phyloP scores from a whole-genome alignment of 2,888 invertebrate genomes.

The Nemotelus pantherinus region DNA sequence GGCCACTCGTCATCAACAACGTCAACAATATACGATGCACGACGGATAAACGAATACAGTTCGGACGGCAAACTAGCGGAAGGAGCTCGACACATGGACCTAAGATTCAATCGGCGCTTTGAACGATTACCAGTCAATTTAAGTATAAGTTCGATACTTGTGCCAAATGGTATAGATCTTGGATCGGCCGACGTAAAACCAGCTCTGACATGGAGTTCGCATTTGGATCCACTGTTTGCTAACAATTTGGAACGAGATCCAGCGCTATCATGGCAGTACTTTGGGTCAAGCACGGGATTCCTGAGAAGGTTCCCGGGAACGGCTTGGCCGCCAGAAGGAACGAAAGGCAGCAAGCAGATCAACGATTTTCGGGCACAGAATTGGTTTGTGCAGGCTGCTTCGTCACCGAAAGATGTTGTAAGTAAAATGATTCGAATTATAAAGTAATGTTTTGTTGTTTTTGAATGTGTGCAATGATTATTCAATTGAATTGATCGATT shows the following conservation, averaged over 20 bases:
- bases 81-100: slow-evolving; percentile 75
- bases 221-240: slow-evolving; percentile 87
- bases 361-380: slow-evolving; percentile 94
- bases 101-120: slow-evolving; percentile 83
- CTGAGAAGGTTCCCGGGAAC: slow-evolving; percentile 96
- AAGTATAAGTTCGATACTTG: slow-evolving; percentile 86
- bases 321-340: slow-evolving; percentile 85
- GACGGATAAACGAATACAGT: slow-evolving; percentile 81
- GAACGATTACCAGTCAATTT: slow-evolving; percentile 86
- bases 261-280: slow-evolving; percentile 97
- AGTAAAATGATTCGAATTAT: slow-evolving; percentile 51
- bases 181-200: slow-evolving; percentile 79
- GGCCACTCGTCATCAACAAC: slow-evolving; percentile 68
- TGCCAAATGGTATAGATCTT: slow-evolving; percentile 70
- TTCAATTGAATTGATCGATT: no score
- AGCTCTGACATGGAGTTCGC: slow-evolving; percentile 94
- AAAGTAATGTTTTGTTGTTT: background rate
- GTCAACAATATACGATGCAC: slow-evolving; percentile 80
- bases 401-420: slow-evolving; percentile 95
- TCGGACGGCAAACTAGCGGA: slow-evolving; percentile 78
- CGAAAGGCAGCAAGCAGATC: slow-evolving; percentile 81
- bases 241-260: slow-evolving; percentile 92
- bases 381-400: slow-evolving; percentile 98
- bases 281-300: slow-evolving; percentile 95
- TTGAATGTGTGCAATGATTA: no score